These are phyloP conservation scores for Gryon sp. DNA, from an alignment of 1,140 invertebrate genomes.

Conservation along the genomic window DNA sequence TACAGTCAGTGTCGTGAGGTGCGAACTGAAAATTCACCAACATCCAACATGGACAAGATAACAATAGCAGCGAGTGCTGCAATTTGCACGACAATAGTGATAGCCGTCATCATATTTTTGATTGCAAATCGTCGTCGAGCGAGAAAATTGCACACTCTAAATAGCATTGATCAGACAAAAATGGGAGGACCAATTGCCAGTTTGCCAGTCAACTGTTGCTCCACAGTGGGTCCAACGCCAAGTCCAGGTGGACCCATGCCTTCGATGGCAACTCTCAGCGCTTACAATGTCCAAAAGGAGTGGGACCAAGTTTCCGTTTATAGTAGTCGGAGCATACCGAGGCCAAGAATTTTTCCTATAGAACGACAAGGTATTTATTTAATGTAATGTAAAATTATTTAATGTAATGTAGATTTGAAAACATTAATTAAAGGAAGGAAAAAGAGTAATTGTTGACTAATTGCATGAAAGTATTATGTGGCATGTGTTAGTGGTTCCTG, in stretches of 20 bases:
- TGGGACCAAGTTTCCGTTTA: constrained; percentile 97
- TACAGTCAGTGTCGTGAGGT: constrained; percentile 93
- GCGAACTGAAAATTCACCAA: constrained; percentile 87
- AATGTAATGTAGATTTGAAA: too few relatives aligned
- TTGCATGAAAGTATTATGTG: background rate
- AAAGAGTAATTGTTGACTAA: too few relatives aligned
- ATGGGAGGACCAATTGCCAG: constrained; percentile 85
- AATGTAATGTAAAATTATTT: too few relatives aligned
- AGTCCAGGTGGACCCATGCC: constrained; percentile 88
- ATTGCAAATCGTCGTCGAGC: constrained; percentile 88
- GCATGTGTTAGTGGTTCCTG: constrained; percentile 65
- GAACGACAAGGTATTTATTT: constrained; percentile 81
- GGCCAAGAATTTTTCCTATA: constrained; percentile 88
- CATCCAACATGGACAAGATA: constrained; percentile 95
- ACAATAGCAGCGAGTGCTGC: constrained; percentile 95
- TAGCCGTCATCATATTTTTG: constrained; percentile 92
- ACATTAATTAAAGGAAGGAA: too few relatives aligned
- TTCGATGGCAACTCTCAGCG: constrained; percentile 89
- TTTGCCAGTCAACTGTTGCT: constrained; percentile 87
- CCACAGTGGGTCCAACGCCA: constrained; percentile 84
- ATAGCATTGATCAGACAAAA: constrained; percentile 82
- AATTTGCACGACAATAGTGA: constrained; percentile 94
- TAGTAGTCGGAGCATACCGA: constrained; percentile 92
- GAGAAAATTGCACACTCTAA: constrained; percentile 86
- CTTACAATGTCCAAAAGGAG: constrained; percentile 91